phyloP scores from a whole-genome alignment of 2,113 vertebrate species.

The Pontoporia blainvillei region DNA sequence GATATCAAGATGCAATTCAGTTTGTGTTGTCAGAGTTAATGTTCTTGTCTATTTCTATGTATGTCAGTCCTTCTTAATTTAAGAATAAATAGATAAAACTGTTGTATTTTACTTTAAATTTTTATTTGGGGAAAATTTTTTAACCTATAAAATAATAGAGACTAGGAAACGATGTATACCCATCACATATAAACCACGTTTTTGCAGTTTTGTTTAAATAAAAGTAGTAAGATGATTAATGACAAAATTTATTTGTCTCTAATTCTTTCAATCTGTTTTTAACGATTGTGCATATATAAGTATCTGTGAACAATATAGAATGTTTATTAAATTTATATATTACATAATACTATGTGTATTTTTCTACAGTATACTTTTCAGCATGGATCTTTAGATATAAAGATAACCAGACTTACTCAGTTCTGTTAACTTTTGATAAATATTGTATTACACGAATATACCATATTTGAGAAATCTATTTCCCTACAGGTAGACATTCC shows the following conservation, averaged over 20 bases:
- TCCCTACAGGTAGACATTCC: not conserved
- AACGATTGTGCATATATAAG: not conserved
- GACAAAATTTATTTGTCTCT: not conserved
- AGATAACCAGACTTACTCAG: not conserved
- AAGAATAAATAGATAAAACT: slow-evolving; percentile 2
- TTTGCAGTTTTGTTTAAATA: not conserved
- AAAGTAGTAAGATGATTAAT: not conserved
- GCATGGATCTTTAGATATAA: slow-evolving; percentile 17
- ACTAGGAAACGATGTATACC: not conserved
- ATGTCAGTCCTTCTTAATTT: not conserved
- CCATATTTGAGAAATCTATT: not conserved
- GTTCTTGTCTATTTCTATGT: not conserved
- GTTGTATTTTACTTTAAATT: not conserved
- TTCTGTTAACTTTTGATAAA: not conserved
- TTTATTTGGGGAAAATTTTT: not conserved
- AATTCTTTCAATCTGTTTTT: not conserved
- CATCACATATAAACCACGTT: not conserved
- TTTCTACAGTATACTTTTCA: not conserved
- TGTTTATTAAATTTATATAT: not conserved
- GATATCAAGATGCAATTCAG: not conserved
- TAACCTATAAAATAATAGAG: not conserved
- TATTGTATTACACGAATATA: not conserved
- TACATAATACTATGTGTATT: not conserved
- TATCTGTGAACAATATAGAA: not conserved
- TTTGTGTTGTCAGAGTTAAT: not conserved